Conservation (phyloP, 2,113 vertebrate species). For the Nestor notabilis region DNA sequence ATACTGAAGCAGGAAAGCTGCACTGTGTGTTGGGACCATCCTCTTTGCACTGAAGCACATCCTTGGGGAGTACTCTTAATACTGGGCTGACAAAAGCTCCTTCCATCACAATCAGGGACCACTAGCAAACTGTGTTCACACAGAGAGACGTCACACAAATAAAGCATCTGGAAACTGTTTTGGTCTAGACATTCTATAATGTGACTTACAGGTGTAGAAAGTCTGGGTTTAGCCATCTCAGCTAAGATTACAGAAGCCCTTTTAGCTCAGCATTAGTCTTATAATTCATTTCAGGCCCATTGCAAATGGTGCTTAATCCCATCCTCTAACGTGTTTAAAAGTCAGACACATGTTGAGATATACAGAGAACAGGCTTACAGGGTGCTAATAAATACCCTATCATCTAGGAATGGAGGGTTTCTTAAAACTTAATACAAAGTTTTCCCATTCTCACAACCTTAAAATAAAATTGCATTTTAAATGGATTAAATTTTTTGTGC, state of each 20-base stretch:
- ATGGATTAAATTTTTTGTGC: neutral
- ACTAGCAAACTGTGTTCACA: too few relatives aligned
- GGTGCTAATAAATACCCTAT: neutral
- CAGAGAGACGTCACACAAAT: neutral
- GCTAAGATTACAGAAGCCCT: neutral
- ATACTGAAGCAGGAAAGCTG: neutral
- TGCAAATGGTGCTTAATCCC: neutral
- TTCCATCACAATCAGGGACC: neutral
- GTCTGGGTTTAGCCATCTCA: neutral
- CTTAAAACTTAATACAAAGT: neutral
- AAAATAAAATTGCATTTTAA: neutral
- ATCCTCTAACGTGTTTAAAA: neutral
- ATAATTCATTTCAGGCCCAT: neutral
- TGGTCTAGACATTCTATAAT: neutral
- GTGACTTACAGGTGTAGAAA: neutral
- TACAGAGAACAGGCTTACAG: neutral
- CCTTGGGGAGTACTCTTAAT: neutral
- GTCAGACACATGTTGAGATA: neutral
- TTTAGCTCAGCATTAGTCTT: neutral
- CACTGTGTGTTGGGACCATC: rapidly evolving
- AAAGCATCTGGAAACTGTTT: neutral
- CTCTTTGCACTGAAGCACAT: neutral
- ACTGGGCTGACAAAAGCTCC: neutral
- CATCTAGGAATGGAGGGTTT: neutral
- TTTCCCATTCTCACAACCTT: neutral